Evolutionary conservation across 1,140 invertebrate genomes (phyloP).

Genomic region (Ruditapes philippinarum): DNA sequence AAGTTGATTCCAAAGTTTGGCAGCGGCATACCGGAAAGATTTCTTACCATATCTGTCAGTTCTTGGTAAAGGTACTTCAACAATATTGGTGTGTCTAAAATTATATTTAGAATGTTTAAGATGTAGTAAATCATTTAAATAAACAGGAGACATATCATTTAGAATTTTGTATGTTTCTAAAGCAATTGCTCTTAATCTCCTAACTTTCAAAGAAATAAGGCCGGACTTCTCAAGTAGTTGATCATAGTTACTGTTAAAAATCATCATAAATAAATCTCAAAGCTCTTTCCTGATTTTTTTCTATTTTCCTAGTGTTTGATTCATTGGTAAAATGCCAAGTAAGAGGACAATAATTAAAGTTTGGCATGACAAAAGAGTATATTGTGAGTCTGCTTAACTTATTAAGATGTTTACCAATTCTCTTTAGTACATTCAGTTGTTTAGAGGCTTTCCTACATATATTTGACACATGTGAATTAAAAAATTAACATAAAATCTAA

Average conservation of each 20-base stretch:
- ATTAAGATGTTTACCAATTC: constrained; percentile 34
- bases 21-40: constrained; percentile 25
- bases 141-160: not conserved
- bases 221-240: constrained; percentile 6
- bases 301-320: constrained; percentile 35
- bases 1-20: constrained; percentile 33
- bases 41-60: constrained; percentile 57
- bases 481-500: constrained; percentile 56
- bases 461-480: constrained; percentile 49
- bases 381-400: not conserved
- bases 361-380: constrained; percentile 56
- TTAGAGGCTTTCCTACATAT: constrained; percentile 40
- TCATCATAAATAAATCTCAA: constrained; percentile 24
- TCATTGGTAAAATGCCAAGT: constrained; percentile 50
- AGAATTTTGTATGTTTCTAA: constrained; percentile 45
- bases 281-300: constrained; percentile 52
- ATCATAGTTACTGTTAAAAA: constrained; percentile 17
- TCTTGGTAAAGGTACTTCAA: constrained; percentile 35
- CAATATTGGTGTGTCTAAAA: constrained; percentile 43
- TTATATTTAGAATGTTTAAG: constrained; percentile 20
- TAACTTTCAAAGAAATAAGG: constrained; percentile 27
- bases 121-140: constrained; percentile 39
- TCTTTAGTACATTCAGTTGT: constrained; percentile 38
- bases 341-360: constrained; percentile 47
- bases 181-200: constrained; percentile 30